phyloP scores from a whole-genome alignment of 2,113 vertebrate species.

The Callopanchax toddi region DNA sequence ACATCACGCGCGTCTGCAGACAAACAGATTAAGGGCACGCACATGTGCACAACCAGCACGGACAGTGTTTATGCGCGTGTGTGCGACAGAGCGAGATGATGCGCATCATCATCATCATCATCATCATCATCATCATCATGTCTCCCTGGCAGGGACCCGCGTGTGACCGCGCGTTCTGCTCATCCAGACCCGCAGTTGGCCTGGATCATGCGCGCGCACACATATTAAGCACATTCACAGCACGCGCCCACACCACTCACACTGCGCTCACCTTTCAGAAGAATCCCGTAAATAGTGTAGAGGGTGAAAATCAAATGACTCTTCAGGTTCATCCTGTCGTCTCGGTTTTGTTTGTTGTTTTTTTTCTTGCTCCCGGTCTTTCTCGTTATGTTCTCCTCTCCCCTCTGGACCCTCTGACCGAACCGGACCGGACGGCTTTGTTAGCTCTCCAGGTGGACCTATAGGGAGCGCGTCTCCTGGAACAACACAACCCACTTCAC shows the following conservation, averaged over 20 bases:
- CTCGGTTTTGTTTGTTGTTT: slow-evolving; percentile 10
- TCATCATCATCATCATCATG: too few relatives aligned
- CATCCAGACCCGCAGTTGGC: slow-evolving; percentile 31
- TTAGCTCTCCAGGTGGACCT: slow-evolving; percentile 68
- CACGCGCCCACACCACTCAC: slow-evolving; percentile 25
- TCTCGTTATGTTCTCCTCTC: slow-evolving; percentile 47
- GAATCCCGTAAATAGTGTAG: slow-evolving; percentile 74
- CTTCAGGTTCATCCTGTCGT: slow-evolving; percentile 75
- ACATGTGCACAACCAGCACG: slow-evolving; percentile 1
- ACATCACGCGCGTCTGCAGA: slow-evolving; percentile 27
- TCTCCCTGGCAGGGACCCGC: slow-evolving; percentile 23
- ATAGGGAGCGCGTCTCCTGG: slow-evolving; percentile 30
- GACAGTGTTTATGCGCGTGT: neutral
- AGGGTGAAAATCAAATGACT: slow-evolving; percentile 74
- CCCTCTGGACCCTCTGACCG: slow-evolving; percentile 42
- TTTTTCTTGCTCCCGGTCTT: slow-evolving; percentile 19
- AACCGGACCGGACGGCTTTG: slow-evolving; percentile 46
- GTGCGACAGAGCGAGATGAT: neutral
- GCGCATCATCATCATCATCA: slow-evolving; percentile 1
- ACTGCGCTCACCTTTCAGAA: slow-evolving; percentile 73
- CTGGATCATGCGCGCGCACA: slow-evolving; percentile 20
- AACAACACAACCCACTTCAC: slow-evolving; percentile 37
- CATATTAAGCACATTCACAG: neutral
- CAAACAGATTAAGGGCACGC: neutral
- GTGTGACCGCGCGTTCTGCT: slow-evolving; percentile 37